Evolutionary conservation across 2,797 vertebrate species (phyloP).

Genomic region (Ceryle rudis): DNA sequence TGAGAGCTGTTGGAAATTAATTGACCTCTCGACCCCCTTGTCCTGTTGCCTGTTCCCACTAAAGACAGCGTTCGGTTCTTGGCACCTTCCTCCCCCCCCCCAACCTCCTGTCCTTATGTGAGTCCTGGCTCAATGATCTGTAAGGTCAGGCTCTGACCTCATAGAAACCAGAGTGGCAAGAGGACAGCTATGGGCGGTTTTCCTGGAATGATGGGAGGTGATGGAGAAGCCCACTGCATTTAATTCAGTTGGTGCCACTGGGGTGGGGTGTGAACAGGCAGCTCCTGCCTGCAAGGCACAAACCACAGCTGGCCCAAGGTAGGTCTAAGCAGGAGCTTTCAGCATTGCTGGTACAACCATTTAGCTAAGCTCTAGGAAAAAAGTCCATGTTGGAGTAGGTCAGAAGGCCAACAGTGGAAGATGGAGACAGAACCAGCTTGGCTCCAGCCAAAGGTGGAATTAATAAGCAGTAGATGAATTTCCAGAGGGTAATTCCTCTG

Average conservation of each 20-base stretch:
- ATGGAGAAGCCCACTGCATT: rapidly evolving
- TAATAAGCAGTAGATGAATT: background rate
- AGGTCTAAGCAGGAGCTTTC: background rate
- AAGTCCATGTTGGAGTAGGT: rapidly evolving
- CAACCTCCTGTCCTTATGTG: background rate
- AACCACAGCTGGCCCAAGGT: background rate
- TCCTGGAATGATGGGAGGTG: background rate
- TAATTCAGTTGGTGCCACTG: background rate
- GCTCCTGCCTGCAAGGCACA: background rate
- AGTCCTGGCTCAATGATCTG: background rate
- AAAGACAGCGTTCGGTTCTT: slow-evolving; percentile 4
- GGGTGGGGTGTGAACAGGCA: background rate
- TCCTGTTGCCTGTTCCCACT: slow-evolving; percentile 14
- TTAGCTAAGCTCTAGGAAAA: background rate
- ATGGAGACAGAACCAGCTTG: background rate
- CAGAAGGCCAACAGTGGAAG: rapidly evolving
- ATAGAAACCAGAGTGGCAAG: rapidly evolving
- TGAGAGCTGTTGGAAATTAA: slow-evolving; percentile 49
- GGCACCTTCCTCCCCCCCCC: background rate
- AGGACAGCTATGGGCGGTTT: rapidly evolving
- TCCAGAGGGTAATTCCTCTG: background rate
- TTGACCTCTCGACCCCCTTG: slow-evolving; percentile 29
- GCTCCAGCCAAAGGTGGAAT: background rate
- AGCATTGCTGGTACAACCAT: background rate
- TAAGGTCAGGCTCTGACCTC: background rate